These are phyloP conservation scores for Antrozous pallidus DNA, from an alignment of 2,797 vertebrate genomes.

Conservation along the genomic window DNA sequence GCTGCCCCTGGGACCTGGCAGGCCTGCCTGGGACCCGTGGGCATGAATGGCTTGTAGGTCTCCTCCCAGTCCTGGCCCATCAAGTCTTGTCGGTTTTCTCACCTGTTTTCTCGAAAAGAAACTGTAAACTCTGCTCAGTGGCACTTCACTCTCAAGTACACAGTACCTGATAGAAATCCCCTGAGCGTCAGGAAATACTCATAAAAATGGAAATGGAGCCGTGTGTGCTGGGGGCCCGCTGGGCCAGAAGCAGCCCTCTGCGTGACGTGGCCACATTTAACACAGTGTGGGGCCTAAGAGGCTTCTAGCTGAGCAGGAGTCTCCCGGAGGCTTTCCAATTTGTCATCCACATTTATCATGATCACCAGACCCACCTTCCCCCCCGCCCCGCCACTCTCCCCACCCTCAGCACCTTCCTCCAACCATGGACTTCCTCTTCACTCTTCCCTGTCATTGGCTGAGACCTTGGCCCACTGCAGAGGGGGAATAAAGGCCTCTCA, in stretches of 20 bases:
- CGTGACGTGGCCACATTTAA: not conserved
- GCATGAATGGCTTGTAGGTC: not conserved
- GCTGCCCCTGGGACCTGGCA: not conserved
- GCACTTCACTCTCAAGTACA: not conserved
- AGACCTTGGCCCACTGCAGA: not conserved
- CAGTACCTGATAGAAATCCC: not conserved
- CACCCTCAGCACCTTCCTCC: not conserved
- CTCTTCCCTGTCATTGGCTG: not conserved
- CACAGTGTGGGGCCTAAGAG: not conserved
- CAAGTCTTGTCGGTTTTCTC: not conserved
- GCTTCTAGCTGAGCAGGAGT: not conserved
- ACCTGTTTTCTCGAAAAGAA: not conserved
- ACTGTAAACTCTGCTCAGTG: not conserved
- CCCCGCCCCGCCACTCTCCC: rapidly evolving
- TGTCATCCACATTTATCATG: not conserved
- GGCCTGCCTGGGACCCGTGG: not conserved
- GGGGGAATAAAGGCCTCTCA: not conserved
- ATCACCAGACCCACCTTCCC: not conserved
- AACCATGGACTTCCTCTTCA: not conserved
- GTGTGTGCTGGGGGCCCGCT: not conserved
- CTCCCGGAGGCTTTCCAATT: not conserved
- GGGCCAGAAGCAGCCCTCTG: not conserved
- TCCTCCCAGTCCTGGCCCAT: not conserved
- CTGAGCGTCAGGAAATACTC: not conserved
- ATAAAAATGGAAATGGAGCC: slow-evolving; percentile 29